Percentiles rank a stretch among this genome's conserved stretches.
Evolutionary conservation across 2,113 vertebrate species (phyloP).

Genomic region (Orcinus orca): DNA sequence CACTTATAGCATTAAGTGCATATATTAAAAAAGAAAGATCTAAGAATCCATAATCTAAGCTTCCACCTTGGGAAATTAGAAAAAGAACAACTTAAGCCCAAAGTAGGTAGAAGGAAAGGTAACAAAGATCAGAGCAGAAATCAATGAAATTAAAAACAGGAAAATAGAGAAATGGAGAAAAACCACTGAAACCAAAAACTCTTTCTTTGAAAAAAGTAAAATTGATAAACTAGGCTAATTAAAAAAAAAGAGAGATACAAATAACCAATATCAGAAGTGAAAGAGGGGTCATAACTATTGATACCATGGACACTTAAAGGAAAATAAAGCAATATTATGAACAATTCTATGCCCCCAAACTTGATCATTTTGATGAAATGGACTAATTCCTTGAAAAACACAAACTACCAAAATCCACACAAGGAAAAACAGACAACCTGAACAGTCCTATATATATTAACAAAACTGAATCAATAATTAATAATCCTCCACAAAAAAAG

Average conservation of each 20-base stretch:
- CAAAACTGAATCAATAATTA: background rate
- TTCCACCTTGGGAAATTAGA: background rate
- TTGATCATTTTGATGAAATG: background rate
- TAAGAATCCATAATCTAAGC: background rate
- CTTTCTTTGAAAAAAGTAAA: background rate
- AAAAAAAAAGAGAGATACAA: background rate
- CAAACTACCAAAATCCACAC: background rate
- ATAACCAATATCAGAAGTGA: constrained; percentile 1
- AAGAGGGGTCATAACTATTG: background rate
- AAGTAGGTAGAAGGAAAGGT: background rate
- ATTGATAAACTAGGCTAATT: background rate
- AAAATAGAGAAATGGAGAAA: background rate
- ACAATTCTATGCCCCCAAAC: background rate
- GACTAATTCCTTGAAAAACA: background rate
- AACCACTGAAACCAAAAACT: background rate
- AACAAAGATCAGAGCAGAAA: background rate
- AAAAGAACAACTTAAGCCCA: background rate
- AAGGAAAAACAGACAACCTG: background rate
- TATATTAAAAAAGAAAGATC: background rate
- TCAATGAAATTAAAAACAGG: background rate
- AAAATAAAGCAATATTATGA: background rate
- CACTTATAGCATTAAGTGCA: background rate
- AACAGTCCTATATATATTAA: background rate
- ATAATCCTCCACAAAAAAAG: background rate
- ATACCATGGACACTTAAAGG: background rate